Evolutionary conservation across 1,140 invertebrate species (phyloP), one percentile per base, ranked within the genome.

Genomic region (Paralvinella palmiformis): DNA sequence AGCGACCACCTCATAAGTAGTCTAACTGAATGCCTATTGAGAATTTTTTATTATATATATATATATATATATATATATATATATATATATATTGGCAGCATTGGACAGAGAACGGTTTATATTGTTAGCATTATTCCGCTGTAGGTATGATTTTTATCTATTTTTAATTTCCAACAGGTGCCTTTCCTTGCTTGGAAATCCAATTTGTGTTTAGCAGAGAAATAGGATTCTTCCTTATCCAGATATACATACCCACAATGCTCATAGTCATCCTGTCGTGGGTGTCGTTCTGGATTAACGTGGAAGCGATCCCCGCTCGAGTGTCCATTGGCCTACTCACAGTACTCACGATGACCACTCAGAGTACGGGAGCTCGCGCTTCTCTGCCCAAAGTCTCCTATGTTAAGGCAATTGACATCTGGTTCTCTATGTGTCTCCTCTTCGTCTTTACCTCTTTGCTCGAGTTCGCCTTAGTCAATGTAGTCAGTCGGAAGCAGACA

Each of bases 261-360:
- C 83, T 95, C 45, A 92, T 95, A 65, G 92, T 95, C 0, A 90
- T 95, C 0, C 81, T 96, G 1, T 92, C 91, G 1, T 96, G 92
- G 91, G 92, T 96, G 0, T 92, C 91, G 0, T 95, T 95, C 77
- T 96, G 92, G 91, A 84, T 85, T 61, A 84, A 84, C 65, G 80
- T 84, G 32, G 77, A 82, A 48, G 84, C 84, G 64, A 83, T 82
- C 17, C 82, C 84, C 3, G 84, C 82, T 3, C 72, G 85, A 64
- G 82, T 84, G 20, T 70, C 75, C 1, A 62, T 78, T 2, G 74
- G 76, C 22, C 41, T 0, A 88, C 88, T 0, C 15, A 68, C 67
- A 31, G 67, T 68, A 17, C 64, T 68, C 22, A 68, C 67, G n/a
- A 66, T 65, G 50, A 68, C 67, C 5, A 68, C 67, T 6, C 58